Percentiles rank a stretch among this genome's conserved stretches.
Evolutionary conservation across 2,888 invertebrate genomes (phyloP).

Genomic region (Metacarcinus magister): DNA sequence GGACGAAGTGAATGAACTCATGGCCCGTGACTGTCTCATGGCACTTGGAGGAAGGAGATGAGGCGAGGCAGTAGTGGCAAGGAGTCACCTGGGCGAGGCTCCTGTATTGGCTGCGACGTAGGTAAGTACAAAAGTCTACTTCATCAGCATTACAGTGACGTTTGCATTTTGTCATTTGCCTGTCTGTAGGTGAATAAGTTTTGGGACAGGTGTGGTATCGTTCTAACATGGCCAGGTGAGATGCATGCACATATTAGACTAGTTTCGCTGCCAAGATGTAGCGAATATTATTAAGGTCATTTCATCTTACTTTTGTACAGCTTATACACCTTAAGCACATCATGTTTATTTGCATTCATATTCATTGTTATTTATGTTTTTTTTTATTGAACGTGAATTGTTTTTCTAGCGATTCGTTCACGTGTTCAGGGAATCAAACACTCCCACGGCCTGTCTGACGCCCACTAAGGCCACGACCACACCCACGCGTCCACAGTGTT

Average conservation of each 20-base stretch:
- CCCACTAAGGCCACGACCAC: background rate
- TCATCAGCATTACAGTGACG: background rate
- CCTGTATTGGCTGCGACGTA: background rate
- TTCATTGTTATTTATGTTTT: background rate
- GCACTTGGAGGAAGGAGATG: background rate
- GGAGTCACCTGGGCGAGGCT: background rate
- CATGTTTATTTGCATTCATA: background rate
- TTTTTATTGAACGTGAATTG: background rate
- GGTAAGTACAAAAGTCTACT: background rate
- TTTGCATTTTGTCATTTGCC: background rate
- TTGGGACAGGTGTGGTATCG: background rate
- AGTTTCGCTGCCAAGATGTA: background rate
- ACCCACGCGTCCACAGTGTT: background rate
- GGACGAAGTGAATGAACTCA: background rate
- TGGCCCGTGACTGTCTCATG: background rate
- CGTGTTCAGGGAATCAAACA: background rate
- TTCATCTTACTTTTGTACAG: background rate
- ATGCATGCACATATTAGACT: background rate
- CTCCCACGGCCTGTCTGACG: background rate
- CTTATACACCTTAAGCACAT: background rate
- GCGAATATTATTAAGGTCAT: background rate
- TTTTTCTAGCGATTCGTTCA: background rate
- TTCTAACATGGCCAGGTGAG: background rate
- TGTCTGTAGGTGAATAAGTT: background rate
- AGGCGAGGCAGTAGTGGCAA: background rate